These are phyloP conservation scores for Hepsetus odoe DNA, from an alignment of 2,113 vertebrate species.

Conservation along the genomic window DNA sequence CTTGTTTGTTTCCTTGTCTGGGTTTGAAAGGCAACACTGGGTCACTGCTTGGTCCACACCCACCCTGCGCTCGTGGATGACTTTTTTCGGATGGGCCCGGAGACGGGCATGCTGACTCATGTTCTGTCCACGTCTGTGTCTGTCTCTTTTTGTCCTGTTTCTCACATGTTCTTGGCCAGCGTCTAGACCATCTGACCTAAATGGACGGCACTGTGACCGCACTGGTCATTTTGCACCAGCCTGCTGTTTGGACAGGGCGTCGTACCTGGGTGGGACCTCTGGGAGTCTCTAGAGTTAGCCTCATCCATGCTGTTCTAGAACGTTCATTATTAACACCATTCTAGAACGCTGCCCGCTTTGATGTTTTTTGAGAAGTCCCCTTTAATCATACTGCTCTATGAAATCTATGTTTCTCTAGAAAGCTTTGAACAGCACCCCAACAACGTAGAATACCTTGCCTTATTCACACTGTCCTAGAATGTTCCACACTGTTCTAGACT, in stretches of 20 bases:
- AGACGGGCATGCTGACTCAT: conserved; percentile 5
- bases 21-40: conserved; percentile 14
- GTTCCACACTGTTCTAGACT: background rate
- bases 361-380: too few relatives aligned
- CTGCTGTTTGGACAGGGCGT: too few relatives aligned
- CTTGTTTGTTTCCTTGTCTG: conserved; percentile 62
- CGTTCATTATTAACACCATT: too few relatives aligned
- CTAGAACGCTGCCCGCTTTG: too few relatives aligned
- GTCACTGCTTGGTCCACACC: conserved; percentile 17
- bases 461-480: background rate
- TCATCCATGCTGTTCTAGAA: too few relatives aligned
- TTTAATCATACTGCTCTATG: too few relatives aligned
- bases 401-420: background rate
- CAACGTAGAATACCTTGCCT: too few relatives aligned
- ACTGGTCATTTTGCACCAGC: background rate
- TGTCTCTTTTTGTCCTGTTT: background rate
- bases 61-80: background rate
- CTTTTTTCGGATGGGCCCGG: background rate
- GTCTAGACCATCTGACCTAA: background rate
- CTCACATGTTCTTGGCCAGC: background rate
- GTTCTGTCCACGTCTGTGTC: background rate
- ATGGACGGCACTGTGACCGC: background rate
- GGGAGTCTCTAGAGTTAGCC: too few relatives aligned
- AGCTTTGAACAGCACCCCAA: too few relatives aligned
- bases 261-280: background rate